Base-by-base conservation (phyloP, 2,113 vertebrate species). In the Protobothrops flavoviridis region DNA sequence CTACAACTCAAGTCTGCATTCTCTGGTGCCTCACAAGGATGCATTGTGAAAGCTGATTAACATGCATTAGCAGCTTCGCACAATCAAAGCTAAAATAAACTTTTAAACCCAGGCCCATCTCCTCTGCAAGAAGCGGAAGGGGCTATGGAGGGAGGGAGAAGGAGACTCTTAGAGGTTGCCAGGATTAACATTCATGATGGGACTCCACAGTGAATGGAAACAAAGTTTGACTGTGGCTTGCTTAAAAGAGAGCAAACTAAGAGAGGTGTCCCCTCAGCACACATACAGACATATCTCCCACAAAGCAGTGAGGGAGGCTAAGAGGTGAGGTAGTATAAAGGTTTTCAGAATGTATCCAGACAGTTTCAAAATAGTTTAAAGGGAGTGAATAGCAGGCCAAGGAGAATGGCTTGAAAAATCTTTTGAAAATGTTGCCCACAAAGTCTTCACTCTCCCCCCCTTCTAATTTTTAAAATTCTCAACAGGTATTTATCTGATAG, bases 361-460 rank as follows among this genome's bases (percentile, higher is more conserved):
- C 95, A 92, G 95, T 97, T 97, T 97, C 96, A 98, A 98, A 98
- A 98, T 96, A 97, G 98, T 98, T 98, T 97, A 97, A 98, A 98
- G 29, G 98, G 97, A 98, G 97, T 20, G 91, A 94, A n/a, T 53
- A 29, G 15, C 23, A 55, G 23, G 33, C 88, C 92, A 92, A 86
- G 20, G 92, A 86, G 59, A 89, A 7, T 93, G 90, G 92, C 56
- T 90, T 89, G 48, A 43, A 52, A 94, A 95, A 86, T 89, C 55
- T 17, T 56, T 89, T 74, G 91, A 91, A 69, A 95, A 95, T 2
- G 48, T 90, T 13, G 86, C 17, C 20, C 50, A 61, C 0, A 1
- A 91, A 85, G 39, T 39, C 55, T 93, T 61, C 4, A 92, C 33
- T 87, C 50, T 3, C 12, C 12, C 2, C 2, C 1, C 17, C 17